Base-by-base conservation (phyloP, 2,888 invertebrate species). In the Conchocele bisecta region DNA sequence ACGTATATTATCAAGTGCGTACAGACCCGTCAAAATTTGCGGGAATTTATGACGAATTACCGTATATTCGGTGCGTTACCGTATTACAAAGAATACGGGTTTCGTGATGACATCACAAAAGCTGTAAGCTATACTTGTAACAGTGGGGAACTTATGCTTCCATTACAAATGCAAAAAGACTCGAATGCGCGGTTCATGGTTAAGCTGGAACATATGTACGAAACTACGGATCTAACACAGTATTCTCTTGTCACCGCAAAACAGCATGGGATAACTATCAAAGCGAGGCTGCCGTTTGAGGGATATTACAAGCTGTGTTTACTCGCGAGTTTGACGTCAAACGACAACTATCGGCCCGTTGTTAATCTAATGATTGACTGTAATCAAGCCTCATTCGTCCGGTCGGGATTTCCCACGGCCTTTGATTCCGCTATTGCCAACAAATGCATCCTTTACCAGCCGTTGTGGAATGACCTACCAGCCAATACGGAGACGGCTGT, bases 231-330 rank as follows among this genome's bases (percentile, higher is more conserved):
- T 17, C 50, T 76, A 3, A 73, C 76, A 15, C 69, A 66, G 26
- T 76, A 59, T 46, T 69, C 69, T 41, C 46, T 76, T 28, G 54
- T 70, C n/a, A 76, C 66, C 13, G 54, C 68, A 39, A 76, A 76
- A 46, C 66, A 66, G 6, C 66, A 58, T 20, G 72, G 66, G 11
- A 73, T 76, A 29, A 69, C 73, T 3, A 68, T 67, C 58, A 81
- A 76, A 63, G 66, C 73, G 29, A 50, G 79, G 24, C 72, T 79
- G 48, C 77, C 82, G 1, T 74, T 69, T 33, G 60, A 73, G 35
- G 82, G 82, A 0, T 73, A 75, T 56, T 82, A 78, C 59, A 79
- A 77, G 50, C 72, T 79, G 15, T 69, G 75, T 3, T 20, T 82
- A 15, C 75, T 75, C 20, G 75, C 71, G 11, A 79, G 72, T 57